Base-by-base conservation (phyloP, 37 sponge, comb jelly and placozoan species). In the Crambe crambe region DNA sequence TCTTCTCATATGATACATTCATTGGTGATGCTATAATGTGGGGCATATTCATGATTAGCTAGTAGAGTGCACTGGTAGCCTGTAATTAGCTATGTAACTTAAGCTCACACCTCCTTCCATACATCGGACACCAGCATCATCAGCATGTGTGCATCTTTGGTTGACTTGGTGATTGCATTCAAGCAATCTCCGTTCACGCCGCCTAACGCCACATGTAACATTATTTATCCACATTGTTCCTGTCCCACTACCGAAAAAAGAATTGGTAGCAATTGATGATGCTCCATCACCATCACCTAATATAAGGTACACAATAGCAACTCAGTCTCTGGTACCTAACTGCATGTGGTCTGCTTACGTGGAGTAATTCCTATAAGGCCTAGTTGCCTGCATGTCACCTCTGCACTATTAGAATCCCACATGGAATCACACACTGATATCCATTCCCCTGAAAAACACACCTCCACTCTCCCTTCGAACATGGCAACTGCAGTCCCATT, bases 381-480 rank as follows among this genome's bases (percentile, higher is more conserved):
- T 25, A 74, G 34, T 51, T 74, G 58, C 44, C 58, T 47, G 26
- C 75, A 74, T 31, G 18, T 57, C 10, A 54, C 75, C 21, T 26
- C 21, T 74, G 56, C 75, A 74, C 51, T 57, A 54, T 1, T 2
- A 51, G 58, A 1, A 44, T 44, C 23, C 75, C 75, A 74, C 22
- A 54, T 54, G 30, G 10, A 18, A 56, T 74, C 58, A 20, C 56
- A 47, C 31, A 74, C 58, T 27, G 36, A 3, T 3, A 56, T 54
- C 75, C 75, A 74, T 47, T 17, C 21, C 26, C 58, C 58, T 26
- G 44, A 23, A 27, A 29, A 18, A 74, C 75, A 74, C 34, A 74
- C 57, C 34, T 74, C 75, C 27, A 74, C 58, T 56, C 75, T 47
- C 44, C 75, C 75, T 29, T 74, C 75, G 38, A 70, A 70, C 51